Percentiles rank a stretch among this genome's conserved stretches.
phyloP scores from a whole-genome alignment of 1,140 invertebrate genomes.

The Achatina immaculata region DNA sequence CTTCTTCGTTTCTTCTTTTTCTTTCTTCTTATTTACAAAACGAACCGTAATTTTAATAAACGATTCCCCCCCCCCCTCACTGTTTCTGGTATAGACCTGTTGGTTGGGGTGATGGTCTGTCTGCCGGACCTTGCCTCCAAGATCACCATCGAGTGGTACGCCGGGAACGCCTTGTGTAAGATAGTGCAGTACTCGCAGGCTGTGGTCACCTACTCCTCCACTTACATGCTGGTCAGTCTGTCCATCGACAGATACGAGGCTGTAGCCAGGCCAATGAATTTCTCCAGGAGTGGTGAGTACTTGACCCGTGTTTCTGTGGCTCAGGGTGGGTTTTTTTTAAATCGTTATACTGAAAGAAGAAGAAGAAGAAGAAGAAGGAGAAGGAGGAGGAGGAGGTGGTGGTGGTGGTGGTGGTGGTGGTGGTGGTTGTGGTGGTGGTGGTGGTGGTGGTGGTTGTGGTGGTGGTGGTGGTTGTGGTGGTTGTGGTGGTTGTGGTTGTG shows the following conservation, averaged over 20 bases:
- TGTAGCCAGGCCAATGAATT: conserved; percentile 88
- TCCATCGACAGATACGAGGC: conserved; percentile 96
- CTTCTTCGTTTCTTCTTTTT: too few species aligned
- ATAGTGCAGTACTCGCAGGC: conserved; percentile 61
- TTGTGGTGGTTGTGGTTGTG: too few species aligned
- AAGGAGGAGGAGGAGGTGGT: not conserved
- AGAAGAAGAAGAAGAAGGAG: not conserved
- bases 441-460: too few species aligned
- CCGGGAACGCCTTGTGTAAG: conserved; percentile 63
- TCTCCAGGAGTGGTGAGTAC: conserved; percentile 57
- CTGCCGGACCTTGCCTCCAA: conserved; percentile 60
- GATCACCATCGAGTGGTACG: conserved; percentile 58
- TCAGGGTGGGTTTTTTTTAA: not conserved
- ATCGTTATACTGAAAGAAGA: not conserved
- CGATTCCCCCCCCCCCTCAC: too few species aligned
- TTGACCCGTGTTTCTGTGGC: not conserved
- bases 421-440: too few species aligned
- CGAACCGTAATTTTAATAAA: too few species aligned
- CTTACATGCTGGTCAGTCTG: conserved; percentile 94
- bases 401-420: too few species aligned
- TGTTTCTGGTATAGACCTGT: too few species aligned
- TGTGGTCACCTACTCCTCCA: conserved; percentile 86
- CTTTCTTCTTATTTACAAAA: too few species aligned
- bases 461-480: too few species aligned
- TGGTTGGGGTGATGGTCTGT: conserved; percentile 60